Evolutionary conservation across 2,888 invertebrate species (phyloP), one percentile per base, ranked within the genome.

Genomic region (Copidosoma aretas): DNA sequence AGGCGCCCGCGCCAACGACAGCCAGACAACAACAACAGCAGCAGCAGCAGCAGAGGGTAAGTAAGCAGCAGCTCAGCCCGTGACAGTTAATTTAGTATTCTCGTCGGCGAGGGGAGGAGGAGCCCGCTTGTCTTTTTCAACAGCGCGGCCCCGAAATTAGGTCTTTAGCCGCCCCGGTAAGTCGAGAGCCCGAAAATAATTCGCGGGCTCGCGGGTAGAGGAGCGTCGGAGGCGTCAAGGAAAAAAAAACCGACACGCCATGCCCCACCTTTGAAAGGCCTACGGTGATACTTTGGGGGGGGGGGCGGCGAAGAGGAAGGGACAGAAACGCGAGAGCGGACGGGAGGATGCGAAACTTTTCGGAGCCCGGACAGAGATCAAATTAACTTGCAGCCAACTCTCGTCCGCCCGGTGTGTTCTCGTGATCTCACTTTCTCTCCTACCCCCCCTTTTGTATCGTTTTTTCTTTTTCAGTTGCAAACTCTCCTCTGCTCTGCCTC

Each of bases 301-400:
- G 64, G 73, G 67, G 70, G 61, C 61, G 73, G 75, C 77, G 76
- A 77, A 78, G 77, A 75, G 77, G 43, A 58, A 43, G 32, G 57
- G 25, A 49, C n/a, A 58, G 58, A 46, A 46, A 17, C 12, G 43
- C 12, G 68, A 68, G 70, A 65, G 71, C 63, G 60, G 49, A 67
- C 24, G 64, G 54, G 69, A 71, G 71, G 74, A 71, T 58, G 60
- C 67, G 70, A 72, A 77, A 76, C 75, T 77, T 76, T 76, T 75
- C 70, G 74, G 73, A 67, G 72, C 69, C 3, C 68, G 70, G 69
- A 49, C 71, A 67, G 73, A 74, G 76, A 77, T 77, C 75, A 76
- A 76, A 78, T 78, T 78, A 78, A 77, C 77, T 75, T 73, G 75
- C 74, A 71, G 73, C 71, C 52, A 65, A 64, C 32, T 39, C 43